These are phyloP conservation scores for Podarcis cretensis DNA, from an alignment of 2,113 vertebrate species.

Conservation along the genomic window DNA sequence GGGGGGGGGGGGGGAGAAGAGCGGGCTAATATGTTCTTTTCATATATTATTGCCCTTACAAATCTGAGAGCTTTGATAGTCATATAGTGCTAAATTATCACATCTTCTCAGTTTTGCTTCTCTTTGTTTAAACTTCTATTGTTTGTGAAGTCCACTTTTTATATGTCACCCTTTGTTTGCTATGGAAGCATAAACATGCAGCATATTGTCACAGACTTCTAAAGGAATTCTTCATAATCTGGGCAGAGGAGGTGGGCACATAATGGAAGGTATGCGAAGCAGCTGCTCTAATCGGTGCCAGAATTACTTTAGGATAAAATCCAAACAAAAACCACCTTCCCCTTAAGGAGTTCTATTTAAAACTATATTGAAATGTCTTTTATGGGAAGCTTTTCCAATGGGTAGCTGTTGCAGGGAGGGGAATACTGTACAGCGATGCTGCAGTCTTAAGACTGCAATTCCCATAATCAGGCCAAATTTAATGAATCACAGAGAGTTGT, in stretches of 20 bases:
- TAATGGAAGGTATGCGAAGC: neutral
- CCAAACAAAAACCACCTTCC: neutral
- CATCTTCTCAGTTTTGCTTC: neutral
- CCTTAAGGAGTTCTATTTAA: neutral
- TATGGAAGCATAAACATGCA: neutral
- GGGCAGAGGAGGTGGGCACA: constrained; percentile 1
- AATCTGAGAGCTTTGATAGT: neutral
- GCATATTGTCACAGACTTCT: neutral
- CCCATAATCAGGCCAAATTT: neutral
- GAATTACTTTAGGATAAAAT: constrained; percentile 2
- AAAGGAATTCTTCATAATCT: constrained; percentile 1
- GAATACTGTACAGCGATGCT: neutral
- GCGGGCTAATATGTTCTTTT: neutral
- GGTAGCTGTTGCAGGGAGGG: constrained; percentile 5
- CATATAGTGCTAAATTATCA: neutral
- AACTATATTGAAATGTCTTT: neutral
- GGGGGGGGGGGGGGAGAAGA: no score
- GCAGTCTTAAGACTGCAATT: neutral
- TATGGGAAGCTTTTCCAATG: neutral
- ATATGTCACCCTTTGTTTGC: constrained; percentile 31
- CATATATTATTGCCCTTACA: neutral
- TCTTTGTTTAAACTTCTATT: neutral
- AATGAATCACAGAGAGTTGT: neutral
- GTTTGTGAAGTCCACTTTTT: neutral
- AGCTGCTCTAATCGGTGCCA: neutral